Evolutionary conservation across 2,113 vertebrate genomes (phyloP).

Genomic region (Platycercus adscitus): DNA sequence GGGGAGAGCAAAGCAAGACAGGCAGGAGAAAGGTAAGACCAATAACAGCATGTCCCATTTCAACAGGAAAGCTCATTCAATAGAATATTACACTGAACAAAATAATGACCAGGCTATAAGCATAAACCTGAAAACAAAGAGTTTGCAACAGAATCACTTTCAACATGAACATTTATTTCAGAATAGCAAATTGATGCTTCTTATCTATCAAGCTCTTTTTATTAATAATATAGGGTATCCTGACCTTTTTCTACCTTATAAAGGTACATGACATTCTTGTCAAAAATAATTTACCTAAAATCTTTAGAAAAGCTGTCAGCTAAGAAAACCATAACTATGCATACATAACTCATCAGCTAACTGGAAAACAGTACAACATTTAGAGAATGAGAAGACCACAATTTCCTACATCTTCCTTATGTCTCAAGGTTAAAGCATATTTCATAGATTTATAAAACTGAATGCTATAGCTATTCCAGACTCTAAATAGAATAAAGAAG

Average conservation of each 20-base stretch:
- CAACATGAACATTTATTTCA: neutral
- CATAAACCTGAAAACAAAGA: neutral
- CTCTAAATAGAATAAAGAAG: neutral
- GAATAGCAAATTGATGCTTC: neutral
- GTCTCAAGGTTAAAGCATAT: neutral
- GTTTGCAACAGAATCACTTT: neutral
- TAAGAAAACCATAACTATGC: neutral
- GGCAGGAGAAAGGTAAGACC: neutral
- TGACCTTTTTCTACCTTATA: neutral
- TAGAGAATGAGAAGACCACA: neutral
- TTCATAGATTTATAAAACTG: neutral
- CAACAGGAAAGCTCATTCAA: neutral
- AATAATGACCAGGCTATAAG: neutral
- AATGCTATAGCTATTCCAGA: neutral
- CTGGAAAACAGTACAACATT: neutral
- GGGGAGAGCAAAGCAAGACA: neutral
- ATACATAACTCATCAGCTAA: neutral
- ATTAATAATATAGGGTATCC: neutral
- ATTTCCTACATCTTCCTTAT: neutral
- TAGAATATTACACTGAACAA: neutral
- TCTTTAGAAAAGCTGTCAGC: neutral
- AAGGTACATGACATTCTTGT: neutral
- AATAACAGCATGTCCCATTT: neutral
- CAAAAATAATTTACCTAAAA: neutral
- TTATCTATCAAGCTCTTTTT: neutral